Evolutionary conservation across 1,140 invertebrate species (phyloP).

Genomic region (Papilio polytes): DNA sequence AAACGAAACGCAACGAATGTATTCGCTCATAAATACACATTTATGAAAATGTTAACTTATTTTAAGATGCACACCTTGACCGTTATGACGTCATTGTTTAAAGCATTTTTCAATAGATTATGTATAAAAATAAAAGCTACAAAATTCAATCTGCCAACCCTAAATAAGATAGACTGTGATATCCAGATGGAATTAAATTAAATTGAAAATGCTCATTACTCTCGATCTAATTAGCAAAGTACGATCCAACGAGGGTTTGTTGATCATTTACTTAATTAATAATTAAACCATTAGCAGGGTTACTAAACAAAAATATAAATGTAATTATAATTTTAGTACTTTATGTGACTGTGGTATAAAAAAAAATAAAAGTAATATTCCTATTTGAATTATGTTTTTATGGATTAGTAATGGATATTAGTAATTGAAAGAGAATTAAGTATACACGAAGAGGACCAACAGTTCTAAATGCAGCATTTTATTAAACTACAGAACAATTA

Average conservation of each 20-base stretch:
- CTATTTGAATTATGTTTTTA: too few relatives aligned
- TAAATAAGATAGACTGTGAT: background rate
- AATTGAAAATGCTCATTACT: conserved; percentile 11
- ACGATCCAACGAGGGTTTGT: background rate
- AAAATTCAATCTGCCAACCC: background rate
- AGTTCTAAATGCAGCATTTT: background rate
- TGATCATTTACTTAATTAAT: background rate
- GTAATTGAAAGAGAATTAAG: too few relatives aligned
- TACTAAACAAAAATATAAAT: background rate
- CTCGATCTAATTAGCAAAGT: background rate
- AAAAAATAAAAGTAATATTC: too few relatives aligned
- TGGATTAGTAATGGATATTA: too few relatives aligned
- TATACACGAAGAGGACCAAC: too few relatives aligned
- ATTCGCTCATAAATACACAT: conserved; percentile 10
- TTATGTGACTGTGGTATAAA: background rate
- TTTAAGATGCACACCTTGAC: conserved; percentile 12
- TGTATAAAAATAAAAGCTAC: background rate
- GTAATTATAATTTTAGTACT: background rate
- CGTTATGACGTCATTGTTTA: background rate
- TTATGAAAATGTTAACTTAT: conserved; percentile 4
- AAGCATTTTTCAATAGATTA: background rate
- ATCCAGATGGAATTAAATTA: conserved; percentile 1
- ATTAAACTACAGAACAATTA: background rate
- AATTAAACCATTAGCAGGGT: background rate
- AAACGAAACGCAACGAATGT: background rate